Evolutionary conservation across 2,113 vertebrate genomes (phyloP).

Genomic region (human): DNA sequence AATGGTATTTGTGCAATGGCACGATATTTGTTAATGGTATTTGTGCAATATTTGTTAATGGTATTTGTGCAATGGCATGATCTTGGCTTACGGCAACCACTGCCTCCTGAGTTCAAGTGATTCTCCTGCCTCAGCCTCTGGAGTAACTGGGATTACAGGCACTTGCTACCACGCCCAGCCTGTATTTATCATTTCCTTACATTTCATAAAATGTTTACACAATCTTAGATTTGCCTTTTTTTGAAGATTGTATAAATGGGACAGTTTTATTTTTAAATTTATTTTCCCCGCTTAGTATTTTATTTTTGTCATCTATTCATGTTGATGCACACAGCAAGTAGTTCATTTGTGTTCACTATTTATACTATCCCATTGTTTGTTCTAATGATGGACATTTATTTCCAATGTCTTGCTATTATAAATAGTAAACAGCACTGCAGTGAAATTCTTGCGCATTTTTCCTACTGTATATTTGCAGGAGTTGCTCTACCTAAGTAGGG

Average conservation of each 20-base stretch:
- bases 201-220: neutral
- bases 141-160: neutral
- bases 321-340: neutral
- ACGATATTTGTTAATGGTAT: too few relatives aligned
- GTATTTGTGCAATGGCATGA: neutral
- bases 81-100: neutral
- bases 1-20: too few relatives aligned
- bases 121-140: neutral
- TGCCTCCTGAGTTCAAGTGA: neutral
- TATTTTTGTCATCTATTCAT: neutral
- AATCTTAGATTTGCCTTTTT: neutral
- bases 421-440: neutral
- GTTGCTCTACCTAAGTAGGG: neutral
- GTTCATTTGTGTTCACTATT: neutral
- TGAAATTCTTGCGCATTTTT: neutral
- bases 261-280: neutral
- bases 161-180: neutral
- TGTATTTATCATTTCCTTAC: neutral
- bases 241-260: neutral
- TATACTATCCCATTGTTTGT: neutral
- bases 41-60: too few relatives aligned
- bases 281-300: neutral
- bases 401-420: neutral
- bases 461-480: neutral
- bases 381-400: neutral